phyloP scores from a whole-genome alignment of 2,113 vertebrate species.

The Phaethornis superciliosus region DNA sequence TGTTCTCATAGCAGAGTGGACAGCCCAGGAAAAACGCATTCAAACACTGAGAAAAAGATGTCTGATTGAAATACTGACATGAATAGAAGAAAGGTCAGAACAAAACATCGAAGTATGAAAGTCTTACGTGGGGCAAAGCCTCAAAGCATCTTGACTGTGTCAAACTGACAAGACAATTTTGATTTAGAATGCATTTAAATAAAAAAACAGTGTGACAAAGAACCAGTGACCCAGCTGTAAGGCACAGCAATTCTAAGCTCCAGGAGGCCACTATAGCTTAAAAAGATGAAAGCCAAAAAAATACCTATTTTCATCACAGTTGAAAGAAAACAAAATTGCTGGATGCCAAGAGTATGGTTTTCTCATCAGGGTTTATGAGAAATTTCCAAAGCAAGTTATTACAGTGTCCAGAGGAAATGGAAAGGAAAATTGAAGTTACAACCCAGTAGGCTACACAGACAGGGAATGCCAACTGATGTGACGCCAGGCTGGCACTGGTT shows the following conservation, averaged over 20 bases:
- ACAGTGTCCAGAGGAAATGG: not conserved
- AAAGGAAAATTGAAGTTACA: not conserved
- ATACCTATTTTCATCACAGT: not conserved
- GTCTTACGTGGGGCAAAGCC: not conserved
- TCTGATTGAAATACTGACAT: not conserved
- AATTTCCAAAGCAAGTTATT: not conserved
- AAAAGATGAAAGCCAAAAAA: not conserved
- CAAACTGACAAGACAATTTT: conserved; percentile 20
- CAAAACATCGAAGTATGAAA: not conserved
- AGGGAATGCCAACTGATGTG: not conserved
- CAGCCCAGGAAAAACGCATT: not conserved
- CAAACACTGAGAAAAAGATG: not conserved
- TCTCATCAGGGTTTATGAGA: not conserved
- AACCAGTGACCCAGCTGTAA: not conserved
- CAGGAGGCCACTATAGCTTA: not conserved
- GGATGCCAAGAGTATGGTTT: not conserved
- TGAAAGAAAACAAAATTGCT: not conserved
- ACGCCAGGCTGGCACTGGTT: not conserved
- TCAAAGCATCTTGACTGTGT: not conserved
- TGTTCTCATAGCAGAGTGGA: not conserved
- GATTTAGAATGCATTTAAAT: not conserved
- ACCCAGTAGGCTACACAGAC: not conserved
- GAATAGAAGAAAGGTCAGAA: not conserved
- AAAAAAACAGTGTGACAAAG: not conserved
- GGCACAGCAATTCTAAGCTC: not conserved